These are phyloP conservation scores for Globodera ellingtonae DNA, from an alignment of 1,140 invertebrate species.

Conservation along the genomic window DNA sequence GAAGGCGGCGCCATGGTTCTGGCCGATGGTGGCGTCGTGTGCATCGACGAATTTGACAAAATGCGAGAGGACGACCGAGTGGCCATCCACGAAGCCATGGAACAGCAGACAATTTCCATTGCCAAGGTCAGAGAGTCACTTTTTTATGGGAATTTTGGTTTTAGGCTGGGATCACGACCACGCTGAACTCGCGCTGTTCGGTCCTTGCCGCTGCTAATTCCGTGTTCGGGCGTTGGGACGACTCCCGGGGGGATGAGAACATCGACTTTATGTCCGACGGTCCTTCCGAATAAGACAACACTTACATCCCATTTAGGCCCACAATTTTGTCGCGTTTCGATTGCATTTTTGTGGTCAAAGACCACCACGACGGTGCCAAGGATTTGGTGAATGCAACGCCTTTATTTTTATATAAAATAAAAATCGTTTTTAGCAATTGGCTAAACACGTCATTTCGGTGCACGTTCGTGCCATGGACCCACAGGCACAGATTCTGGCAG, in stretches of 20 bases:
- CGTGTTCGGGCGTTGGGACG: slow-evolving; percentile 91
- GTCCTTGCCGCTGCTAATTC: slow-evolving; percentile 98
- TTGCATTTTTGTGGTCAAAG: slow-evolving; percentile 99
- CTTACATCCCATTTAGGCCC: slow-evolving; percentile 68
- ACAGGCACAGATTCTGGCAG: slow-evolving; percentile 9
- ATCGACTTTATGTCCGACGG: slow-evolving; percentile 87
- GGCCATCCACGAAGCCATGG: slow-evolving; percentile 99
- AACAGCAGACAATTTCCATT: slow-evolving; percentile 99
- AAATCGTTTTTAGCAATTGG: slow-evolving; percentile 69
- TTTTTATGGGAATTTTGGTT: neutral
- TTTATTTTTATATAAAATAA: slow-evolving; percentile 9
- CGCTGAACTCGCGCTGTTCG: slow-evolving; percentile 94
- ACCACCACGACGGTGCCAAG: slow-evolving; percentile 84
- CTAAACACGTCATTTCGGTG: slow-evolving; percentile 93
- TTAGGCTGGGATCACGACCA: slow-evolving; percentile 89
- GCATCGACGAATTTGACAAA: slow-evolving; percentile 99
- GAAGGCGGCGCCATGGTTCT: slow-evolving; percentile 99
- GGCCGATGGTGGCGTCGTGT: slow-evolving; percentile 97
- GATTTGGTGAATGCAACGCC: slow-evolving; percentile 75
- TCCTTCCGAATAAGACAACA: neutral
- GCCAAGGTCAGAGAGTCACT: slow-evolving; percentile 75
- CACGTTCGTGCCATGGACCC: slow-evolving; percentile 79
- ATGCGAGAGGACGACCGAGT: slow-evolving; percentile 99
- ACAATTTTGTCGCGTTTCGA: slow-evolving; percentile 99
- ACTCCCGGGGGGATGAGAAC: slow-evolving; percentile 95